Base-by-base conservation (phyloP, 1,140 invertebrate genomes). In the Pomacea maculata region DNA sequence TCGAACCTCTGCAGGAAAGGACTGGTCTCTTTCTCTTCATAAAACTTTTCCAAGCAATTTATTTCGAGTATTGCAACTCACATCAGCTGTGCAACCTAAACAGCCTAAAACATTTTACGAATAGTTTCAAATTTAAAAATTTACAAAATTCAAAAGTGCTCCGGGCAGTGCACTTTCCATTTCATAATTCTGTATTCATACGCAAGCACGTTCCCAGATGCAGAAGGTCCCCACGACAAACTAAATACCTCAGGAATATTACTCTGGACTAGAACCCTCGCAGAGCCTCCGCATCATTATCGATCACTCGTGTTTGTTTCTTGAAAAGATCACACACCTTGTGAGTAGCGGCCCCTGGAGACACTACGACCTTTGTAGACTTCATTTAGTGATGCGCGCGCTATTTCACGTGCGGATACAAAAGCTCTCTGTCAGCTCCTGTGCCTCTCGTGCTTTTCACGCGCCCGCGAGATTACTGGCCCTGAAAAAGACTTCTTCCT, bases 381-480 rank as follows among this genome's bases (percentile, higher is more conserved):
- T 70, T 70, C 67, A 70, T 70, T 70, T 70, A n/a, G n/a, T 70
- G 29, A 70, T 70, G 29, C 67, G n/a, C 29, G 67, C 67, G n/a
- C 52, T 55, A 17, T 57, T 71, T 70, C 67, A 68, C 77, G 67
- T 70, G 77, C 77, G 55, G 21, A 71, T 54, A 78, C 77, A 78
- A 78, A 77, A 67, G 54, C n/a, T n/a, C 15, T 65, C 19, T 29
- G 75, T 76, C 75, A 61, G 34, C 61, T 15, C 61, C 25, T 52
- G 77, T 65, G 17, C 34, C 65, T 45, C 45, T 52, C 34, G 55
- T 45, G 52, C 71, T 61, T 61, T 61, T 61, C 57, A 61, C 57
- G 57, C 67, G 25, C 67, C 54, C 29, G 65, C 57, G 57, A 70
- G 77, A 78, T 78, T 78, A 78, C 52, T 78, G 77, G 67, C 67